phyloP scores from a whole-genome alignment of 2,888 invertebrate genomes.

The Trachelus stipa region DNA sequence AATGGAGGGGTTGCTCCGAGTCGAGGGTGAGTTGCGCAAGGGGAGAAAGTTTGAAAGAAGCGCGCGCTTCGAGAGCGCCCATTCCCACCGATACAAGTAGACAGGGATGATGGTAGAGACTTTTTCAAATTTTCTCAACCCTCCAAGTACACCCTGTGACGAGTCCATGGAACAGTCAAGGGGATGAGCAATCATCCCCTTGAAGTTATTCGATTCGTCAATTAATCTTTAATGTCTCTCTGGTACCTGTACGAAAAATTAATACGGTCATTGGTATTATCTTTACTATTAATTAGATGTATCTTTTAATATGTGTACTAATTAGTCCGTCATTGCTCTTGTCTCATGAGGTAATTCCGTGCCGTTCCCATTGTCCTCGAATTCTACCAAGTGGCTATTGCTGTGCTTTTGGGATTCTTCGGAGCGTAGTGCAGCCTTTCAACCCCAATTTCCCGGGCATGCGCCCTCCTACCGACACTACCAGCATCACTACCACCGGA shows the following conservation, averaged over 20 bases:
- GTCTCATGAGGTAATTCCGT: constrained; percentile 48
- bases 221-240: no score
- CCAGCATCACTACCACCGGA: no score
- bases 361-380: constrained; percentile 54
- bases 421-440: constrained; percentile 49
- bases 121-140: no score
- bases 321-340: constrained; percentile 53
- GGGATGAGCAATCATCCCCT: no score
- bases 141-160: no score
- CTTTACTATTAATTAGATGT: no score
- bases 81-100: neutral
- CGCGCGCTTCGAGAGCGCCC: constrained; percentile 1
- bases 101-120: no score
- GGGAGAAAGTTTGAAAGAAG: neutral
- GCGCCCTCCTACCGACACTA: constrained; percentile 25
- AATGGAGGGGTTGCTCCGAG: neutral
- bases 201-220: no score
- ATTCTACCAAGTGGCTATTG: constrained; percentile 57
- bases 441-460: constrained; percentile 51
- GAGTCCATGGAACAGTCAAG: no score
- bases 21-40: neutral
- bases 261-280: no score
- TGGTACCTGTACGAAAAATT: no score
- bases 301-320: constrained; percentile 25
- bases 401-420: constrained; percentile 53